These are phyloP conservation scores for Danio aesculapii DNA, from an alignment of 2,797 vertebrate species.

Conservation along the genomic window DNA sequence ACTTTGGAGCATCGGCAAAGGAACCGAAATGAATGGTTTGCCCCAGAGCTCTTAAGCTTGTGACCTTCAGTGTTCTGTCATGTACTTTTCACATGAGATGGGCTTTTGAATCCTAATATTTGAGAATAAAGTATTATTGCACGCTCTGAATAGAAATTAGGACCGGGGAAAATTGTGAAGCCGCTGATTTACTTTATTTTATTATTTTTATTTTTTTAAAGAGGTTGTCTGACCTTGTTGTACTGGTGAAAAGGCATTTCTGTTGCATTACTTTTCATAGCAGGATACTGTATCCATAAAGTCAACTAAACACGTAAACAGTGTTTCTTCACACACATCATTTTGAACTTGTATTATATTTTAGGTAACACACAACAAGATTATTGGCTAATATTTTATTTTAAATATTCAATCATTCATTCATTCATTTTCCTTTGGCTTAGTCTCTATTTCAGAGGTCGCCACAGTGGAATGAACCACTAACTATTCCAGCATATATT, in stretches of 20 bases:
- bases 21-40: slow-evolving; percentile 65
- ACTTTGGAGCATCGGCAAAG: slow-evolving; percentile 61
- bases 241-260: slow-evolving; percentile 32
- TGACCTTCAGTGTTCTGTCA: slow-evolving; percentile 65
- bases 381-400: too few species aligned
- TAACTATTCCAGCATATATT: too few species aligned
- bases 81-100: slow-evolving; percentile 63
- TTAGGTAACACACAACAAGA: too few species aligned
- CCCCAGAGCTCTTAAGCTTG: slow-evolving; percentile 63
- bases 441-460: too few species aligned
- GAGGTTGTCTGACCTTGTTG: slow-evolving; percentile 56
- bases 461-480: too few species aligned
- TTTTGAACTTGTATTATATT: background rate
- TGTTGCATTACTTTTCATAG: background rate
- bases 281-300: background rate
- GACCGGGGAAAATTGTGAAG: slow-evolving; percentile 28
- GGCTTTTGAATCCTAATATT: slow-evolving; percentile 63
- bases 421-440: too few species aligned
- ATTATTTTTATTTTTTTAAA: slow-evolving; percentile 20
- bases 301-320: background rate
- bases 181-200: slow-evolving; percentile 8
- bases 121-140: slow-evolving; percentile 55
- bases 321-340: background rate
- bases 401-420: too few species aligned
- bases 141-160: slow-evolving; percentile 59